Evolutionary conservation across 2,888 invertebrate species (phyloP).

Genomic region (Microctonus aethiopoides): DNA sequence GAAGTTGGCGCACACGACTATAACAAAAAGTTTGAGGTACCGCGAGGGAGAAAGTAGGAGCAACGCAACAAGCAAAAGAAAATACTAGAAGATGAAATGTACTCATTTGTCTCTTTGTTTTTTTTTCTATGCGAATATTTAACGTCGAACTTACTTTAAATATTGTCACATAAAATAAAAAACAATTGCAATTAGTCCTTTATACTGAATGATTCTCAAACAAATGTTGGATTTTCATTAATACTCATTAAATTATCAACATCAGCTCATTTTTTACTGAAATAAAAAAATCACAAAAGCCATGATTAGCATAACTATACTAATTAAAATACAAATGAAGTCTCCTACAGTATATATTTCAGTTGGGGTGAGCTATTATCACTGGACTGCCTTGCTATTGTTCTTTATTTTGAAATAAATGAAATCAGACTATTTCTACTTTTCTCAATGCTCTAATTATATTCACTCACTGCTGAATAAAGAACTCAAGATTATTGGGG

Average conservation of each 20-base stretch:
- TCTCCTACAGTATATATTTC: constrained; percentile 72
- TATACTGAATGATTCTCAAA: background rate
- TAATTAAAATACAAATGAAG: constrained; percentile 81
- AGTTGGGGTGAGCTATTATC: constrained; percentile 66
- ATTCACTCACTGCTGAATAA: constrained; percentile 46
- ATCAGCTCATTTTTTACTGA: background rate
- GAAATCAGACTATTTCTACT: constrained; percentile 33
- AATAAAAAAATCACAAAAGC: background rate
- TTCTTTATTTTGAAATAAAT: background rate
- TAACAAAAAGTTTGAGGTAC: constrained; percentile 28
- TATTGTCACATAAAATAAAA: constrained; percentile 7
- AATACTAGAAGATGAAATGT: constrained; percentile 19
- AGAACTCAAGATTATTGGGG: constrained; percentile 15
- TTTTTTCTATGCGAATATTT: constrained; percentile 1
- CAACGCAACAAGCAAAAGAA: constrained; percentile 50
- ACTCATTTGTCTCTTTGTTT: constrained; percentile 16
- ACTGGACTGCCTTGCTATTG: constrained; percentile 40
- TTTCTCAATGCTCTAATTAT: constrained; percentile 44
- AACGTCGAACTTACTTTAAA: background rate
- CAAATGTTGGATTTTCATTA: constrained; percentile 12
- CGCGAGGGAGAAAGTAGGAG: constrained; percentile 43
- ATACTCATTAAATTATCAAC: constrained; percentile 19
- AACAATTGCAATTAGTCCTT: background rate
- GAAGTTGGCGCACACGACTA: constrained; percentile 58
- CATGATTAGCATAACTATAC: constrained; percentile 74